Evolutionary conservation across 2,113 vertebrate genomes (phyloP).

Genomic region (Peucedramus taeniatus): DNA sequence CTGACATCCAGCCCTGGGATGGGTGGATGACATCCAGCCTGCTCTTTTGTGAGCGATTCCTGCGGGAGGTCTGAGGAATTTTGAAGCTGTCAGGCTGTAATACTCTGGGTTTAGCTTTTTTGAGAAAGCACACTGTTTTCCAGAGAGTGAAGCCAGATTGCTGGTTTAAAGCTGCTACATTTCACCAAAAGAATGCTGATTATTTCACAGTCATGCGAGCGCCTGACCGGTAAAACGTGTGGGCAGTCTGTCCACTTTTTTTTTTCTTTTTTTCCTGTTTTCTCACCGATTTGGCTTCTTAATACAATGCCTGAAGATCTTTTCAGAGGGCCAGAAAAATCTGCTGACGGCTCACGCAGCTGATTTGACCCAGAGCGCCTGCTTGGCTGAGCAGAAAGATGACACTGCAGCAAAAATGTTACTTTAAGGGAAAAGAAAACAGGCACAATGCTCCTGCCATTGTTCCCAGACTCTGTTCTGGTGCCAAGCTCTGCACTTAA

Average conservation of each 20-base stretch:
- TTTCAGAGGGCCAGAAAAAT: constrained; percentile 54
- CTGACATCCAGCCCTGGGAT: constrained; percentile 22
- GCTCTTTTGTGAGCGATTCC: constrained; percentile 30
- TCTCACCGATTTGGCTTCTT: constrained; percentile 36
- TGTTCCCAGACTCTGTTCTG: constrained; percentile 56
- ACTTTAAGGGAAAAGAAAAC: constrained; percentile 66
- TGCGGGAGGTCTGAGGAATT: constrained; percentile 48
- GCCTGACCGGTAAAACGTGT: constrained; percentile 58
- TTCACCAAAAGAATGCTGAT: constrained; percentile 63
- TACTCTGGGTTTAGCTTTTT: constrained; percentile 47
- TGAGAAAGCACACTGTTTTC: constrained; percentile 36
- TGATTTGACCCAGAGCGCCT: constrained; percentile 69
- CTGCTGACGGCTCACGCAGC: constrained; percentile 74
- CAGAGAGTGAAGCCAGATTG: constrained; percentile 36
- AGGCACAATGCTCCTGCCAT: constrained; percentile 45
- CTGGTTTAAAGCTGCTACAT: constrained; percentile 57
- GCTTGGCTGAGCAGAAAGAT: constrained; percentile 70
- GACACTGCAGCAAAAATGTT: constrained; percentile 68
- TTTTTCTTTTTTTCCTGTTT: neutral
- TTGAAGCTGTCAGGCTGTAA: constrained; percentile 57
- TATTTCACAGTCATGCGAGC: constrained; percentile 60
- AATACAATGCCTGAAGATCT: constrained; percentile 36
- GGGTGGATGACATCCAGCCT: constrained; percentile 1
- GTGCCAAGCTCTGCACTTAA: constrained; percentile 46
- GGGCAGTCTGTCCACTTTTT: neutral